Evolutionary conservation across 2,113 vertebrate species (phyloP), one percentile per base, ranked within the genome.

Genomic region (Lycocorax pyrrhopterus): DNA sequence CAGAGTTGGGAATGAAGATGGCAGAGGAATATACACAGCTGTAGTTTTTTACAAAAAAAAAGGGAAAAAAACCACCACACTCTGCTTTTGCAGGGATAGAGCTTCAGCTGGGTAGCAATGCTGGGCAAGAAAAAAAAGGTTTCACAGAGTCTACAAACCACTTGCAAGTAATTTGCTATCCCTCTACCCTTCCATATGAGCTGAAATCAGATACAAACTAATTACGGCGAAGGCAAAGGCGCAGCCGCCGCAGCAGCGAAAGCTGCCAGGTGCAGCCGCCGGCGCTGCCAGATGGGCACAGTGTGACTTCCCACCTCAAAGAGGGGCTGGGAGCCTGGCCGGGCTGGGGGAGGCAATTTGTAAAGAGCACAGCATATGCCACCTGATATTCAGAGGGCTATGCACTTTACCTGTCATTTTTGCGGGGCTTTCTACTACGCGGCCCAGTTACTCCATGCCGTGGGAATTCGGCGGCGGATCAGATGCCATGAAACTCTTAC

Each of bases 241-340:
- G 4, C 41, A 59, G 91, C 46, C 51, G 3, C 74, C 6, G 71
- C 73, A 53, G 75, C 94, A 60, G 80, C 51, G 16, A 92, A 35
- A 78, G 80, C 69, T 44, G 83, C 84, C 90, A 95, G 90, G 94
- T 88, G 4, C 86, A 58, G 94, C 84, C 73, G 51, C 46, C 7
- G 75, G 84, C 75, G 16, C 27, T 75, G 76, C 88, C 94, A 95
- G 93, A 94, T 94, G 94, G 90, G 86, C 95, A 77, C 92, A 92
- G 88, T 78, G 88, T 69, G 93, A 87, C 44, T 94, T 6, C n/a
- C 1, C 6, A n/a, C 58, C 67, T 37, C 86, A 49, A 3, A 89
- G 68, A 72, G 88, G 43, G 66, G 35, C 69, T 39, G 87, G 43
- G 44, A 78, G 41, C 59, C 52, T 7, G 64, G n/a, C 75, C 0